Conservation (phyloP, 1,140 invertebrate genomes). For the Saccostrea cuccullata region DNA sequence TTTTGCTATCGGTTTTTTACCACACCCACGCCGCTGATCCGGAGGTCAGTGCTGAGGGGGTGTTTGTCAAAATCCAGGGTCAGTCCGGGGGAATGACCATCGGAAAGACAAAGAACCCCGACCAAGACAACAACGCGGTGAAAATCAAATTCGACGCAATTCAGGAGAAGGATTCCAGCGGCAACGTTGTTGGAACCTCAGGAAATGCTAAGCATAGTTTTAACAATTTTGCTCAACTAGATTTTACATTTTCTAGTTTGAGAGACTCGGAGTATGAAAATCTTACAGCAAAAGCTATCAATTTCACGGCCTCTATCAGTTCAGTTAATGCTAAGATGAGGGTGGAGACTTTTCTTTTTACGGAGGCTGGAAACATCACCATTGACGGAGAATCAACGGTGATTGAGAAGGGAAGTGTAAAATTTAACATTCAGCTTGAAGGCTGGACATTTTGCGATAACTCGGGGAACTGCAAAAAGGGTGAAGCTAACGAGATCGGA, state of each 20-base stretch:
- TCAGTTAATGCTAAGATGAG: not conserved
- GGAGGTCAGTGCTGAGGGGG: not conserved
- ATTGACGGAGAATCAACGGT: not conserved
- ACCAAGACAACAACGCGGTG: slow-evolving; percentile 8
- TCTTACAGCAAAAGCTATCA: not conserved
- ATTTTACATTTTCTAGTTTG: not conserved
- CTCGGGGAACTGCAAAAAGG: not conserved
- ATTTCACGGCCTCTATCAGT: not conserved
- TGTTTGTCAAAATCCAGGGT: not conserved
- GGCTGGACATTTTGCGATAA: not conserved
- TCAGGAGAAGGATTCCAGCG: not conserved
- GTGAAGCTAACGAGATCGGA: not conserved
- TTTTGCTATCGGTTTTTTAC: not conserved
- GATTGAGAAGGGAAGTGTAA: not conserved
- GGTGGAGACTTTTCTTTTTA: not conserved
- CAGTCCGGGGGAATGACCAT: slow-evolving; percentile 10
- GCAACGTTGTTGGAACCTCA: not conserved
- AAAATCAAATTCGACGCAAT: slow-evolving; percentile 22
- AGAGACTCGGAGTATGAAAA: not conserved
- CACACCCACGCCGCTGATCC: not conserved
- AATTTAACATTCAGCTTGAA: not conserved
- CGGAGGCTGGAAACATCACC: slow-evolving; percentile 5
- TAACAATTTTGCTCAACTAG: slow-evolving; percentile 19
- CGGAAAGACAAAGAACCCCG: not conserved
- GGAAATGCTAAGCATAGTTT: not conserved